Percentiles rank a stretch among this genome's conserved stretches.
These are phyloP conservation scores for Trachythela sp. DNA, from an alignment of 64 coral and sea anemone genomes.

Conservation along the genomic window DNA sequence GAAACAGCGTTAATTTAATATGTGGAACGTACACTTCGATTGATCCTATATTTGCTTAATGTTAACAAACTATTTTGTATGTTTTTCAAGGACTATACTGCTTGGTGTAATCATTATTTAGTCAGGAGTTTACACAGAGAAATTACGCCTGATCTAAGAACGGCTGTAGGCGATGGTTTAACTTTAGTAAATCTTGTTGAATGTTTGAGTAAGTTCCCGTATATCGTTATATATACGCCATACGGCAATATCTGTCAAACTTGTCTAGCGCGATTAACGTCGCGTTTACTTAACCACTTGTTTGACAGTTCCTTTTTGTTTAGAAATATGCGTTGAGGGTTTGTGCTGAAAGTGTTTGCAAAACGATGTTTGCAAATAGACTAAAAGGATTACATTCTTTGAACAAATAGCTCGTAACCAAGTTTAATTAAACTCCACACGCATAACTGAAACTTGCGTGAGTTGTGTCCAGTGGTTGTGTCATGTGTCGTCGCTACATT, in stretches of 20 bases:
- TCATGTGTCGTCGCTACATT: too few species aligned
- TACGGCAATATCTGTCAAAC: neutral
- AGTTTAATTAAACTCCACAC: neutral
- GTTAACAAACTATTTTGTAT: neutral
- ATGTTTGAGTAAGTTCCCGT: neutral
- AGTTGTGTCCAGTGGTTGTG: too few species aligned
- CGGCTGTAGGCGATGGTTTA: neutral
- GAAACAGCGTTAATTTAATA: too few species aligned
- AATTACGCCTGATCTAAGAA: neutral
- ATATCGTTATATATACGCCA: neutral
- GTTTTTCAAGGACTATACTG: neutral
- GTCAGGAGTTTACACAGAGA: neutral
- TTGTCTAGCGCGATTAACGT: neutral
- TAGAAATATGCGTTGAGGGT: too few species aligned
- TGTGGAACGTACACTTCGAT: too few species aligned
- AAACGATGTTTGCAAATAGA: neutral
- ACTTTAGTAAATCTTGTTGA: constrained; percentile 11
- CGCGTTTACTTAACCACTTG: neutral
- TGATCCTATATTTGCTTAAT: too few species aligned
- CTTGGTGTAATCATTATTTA: constrained; percentile 24
- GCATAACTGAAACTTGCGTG: too few species aligned
- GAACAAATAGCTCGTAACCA: neutral
- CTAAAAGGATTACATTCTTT: neutral
- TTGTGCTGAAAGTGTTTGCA: neutral
- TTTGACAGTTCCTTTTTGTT: neutral